A percentile compares a stretch with the other conserved stretches of the same genome.
Conservation (phyloP, 1,140 invertebrate genomes). For the Popillia japonica region DNA sequence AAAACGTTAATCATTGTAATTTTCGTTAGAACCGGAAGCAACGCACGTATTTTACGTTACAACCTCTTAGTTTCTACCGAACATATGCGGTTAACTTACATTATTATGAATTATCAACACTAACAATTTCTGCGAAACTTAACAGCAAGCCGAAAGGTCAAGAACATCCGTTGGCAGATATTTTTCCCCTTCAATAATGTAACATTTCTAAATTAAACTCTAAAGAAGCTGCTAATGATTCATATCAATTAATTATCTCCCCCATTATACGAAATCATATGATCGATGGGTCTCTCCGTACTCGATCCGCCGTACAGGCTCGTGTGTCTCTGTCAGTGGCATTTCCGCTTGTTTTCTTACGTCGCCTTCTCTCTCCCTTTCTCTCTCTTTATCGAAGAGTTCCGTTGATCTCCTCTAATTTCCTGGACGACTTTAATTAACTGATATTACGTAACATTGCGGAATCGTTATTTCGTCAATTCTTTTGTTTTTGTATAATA, state of each 20-base stretch:
- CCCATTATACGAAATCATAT: background rate
- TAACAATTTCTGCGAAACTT: background rate
- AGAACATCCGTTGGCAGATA: background rate
- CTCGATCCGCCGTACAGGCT: background rate
- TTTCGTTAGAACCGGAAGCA: background rate
- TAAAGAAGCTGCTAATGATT: constrained; percentile 17
- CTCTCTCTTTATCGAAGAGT: background rate
- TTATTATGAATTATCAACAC: background rate
- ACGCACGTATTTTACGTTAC: background rate
- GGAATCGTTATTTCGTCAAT: constrained; percentile 1
- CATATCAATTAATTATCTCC: constrained; percentile 22
- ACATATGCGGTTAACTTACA: background rate
- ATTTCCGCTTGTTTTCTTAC: constrained; percentile 8
- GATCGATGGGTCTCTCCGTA: constrained; percentile 2
- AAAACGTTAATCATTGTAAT: background rate
- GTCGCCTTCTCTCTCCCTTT: background rate
- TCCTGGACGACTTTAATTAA: constrained; percentile 17
- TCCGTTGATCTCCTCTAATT: background rate
- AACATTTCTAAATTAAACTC: background rate
- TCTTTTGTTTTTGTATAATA: background rate
- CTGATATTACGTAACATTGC: constrained; percentile 26
- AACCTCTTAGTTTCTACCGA: background rate
- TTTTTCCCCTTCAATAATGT: background rate
- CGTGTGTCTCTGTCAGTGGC: background rate
- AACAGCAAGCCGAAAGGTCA: background rate